A percentile compares a stretch with the other conserved stretches of the same genome.
These are phyloP conservation scores for Xiphophorus maculatus DNA, from an alignment of 2,113 vertebrate species.

Conservation along the genomic window DNA sequence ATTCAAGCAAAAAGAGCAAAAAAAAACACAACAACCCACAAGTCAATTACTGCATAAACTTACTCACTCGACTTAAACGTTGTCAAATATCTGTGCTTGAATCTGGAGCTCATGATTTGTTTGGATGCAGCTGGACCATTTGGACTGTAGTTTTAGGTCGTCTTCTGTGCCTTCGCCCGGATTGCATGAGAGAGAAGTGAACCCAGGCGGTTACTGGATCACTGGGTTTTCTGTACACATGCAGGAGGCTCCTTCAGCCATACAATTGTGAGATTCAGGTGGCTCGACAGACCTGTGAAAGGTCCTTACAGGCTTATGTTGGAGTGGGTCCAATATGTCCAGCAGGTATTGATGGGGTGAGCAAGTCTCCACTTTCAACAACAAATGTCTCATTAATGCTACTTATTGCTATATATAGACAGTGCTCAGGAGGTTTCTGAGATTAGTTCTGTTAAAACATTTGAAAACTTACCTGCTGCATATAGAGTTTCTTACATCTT, in stretches of 20 bases:
- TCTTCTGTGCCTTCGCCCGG: conserved; percentile 50
- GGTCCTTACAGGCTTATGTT: conserved; percentile 61
- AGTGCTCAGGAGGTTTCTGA: too few species aligned
- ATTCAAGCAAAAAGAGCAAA: conserved; percentile 34
- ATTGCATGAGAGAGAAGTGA: conserved; percentile 75
- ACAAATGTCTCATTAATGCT: not conserved
- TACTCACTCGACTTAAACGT: conserved; percentile 28
- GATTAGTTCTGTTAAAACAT: too few species aligned
- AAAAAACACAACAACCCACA: not conserved
- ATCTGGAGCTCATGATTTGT: conserved; percentile 47
- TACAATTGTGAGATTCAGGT: conserved; percentile 78
- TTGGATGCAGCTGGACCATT: conserved; percentile 52
- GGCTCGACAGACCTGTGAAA: conserved; percentile 69
- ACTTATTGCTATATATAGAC: not conserved
- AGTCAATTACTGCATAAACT: conserved; percentile 37
- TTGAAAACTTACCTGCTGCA: too few species aligned
- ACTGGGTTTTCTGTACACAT: conserved; percentile 74
- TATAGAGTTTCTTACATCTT: too few species aligned
- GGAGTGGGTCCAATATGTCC: conserved; percentile 56
- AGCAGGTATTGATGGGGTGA: conserved; percentile 23
- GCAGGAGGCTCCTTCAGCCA: conserved; percentile 52
- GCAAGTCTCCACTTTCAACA: not conserved
- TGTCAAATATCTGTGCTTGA: conserved; percentile 8
- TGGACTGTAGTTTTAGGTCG: conserved; percentile 50
- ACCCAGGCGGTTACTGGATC: conserved; percentile 76